A percentile compares a stretch with the other conserved stretches of the same genome.
Conservation (phyloP, 2,113 vertebrate species). For the Pao palembangensis region DNA sequence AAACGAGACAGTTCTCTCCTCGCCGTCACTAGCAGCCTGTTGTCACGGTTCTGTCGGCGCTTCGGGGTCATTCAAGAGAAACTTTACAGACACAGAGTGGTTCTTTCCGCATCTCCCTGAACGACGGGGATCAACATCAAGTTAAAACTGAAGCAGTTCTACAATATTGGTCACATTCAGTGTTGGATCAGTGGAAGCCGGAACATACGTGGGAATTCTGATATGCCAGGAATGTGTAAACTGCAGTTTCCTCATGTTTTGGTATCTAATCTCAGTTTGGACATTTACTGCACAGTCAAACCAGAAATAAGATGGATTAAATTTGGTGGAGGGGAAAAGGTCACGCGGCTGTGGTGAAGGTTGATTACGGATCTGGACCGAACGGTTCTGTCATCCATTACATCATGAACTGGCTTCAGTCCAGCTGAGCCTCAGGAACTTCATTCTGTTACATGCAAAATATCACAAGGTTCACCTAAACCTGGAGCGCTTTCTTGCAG, state of each 20-base stretch:
- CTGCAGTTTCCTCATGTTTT: not conserved
- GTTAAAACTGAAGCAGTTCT: not conserved
- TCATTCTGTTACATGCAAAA: no score
- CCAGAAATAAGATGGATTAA: not conserved
- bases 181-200: slow-evolving; percentile 1
- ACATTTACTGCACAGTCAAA: no score
- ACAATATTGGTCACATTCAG: slow-evolving; percentile 14
- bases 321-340: no score
- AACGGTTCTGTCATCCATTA: no score
- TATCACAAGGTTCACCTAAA: not conserved
- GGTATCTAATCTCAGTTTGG: not conserved
- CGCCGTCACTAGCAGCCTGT: slow-evolving; percentile 39
- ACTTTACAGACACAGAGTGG: slow-evolving; percentile 35
- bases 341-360: no score
- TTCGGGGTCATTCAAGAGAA: slow-evolving; percentile 58
- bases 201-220: not conserved
- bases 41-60: slow-evolving; percentile 13
- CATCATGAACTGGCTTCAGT: not conserved
- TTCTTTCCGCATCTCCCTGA: slow-evolving; percentile 12
- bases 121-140: slow-evolving; percentile 37
- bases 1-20: slow-evolving; percentile 31
- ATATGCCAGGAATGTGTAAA: not conserved
- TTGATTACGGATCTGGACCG: no score
- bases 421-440: not conserved
- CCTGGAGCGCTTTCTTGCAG: not conserved